Conservation (phyloP, 2,888 invertebrate genomes). For the Diadegma fenestrale region DNA sequence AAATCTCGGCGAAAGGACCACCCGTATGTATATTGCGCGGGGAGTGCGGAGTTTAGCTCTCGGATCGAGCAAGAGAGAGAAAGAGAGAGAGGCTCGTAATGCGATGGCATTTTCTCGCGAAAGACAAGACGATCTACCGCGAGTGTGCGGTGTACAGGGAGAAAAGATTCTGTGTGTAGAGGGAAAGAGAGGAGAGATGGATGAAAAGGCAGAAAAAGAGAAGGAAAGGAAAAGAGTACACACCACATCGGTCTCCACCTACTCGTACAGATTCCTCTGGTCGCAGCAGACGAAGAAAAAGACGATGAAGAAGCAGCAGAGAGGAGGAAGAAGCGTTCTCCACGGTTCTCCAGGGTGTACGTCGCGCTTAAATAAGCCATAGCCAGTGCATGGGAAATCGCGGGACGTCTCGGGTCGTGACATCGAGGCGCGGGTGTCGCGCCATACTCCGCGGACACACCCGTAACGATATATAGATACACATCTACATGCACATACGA, state of each 20-base stretch:
- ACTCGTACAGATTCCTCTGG: slow-evolving; percentile 64
- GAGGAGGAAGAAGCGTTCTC: slow-evolving; percentile 62
- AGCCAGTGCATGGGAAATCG: slow-evolving; percentile 67
- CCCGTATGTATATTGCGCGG: slow-evolving; percentile 73
- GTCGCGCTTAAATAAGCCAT: slow-evolving; percentile 69
- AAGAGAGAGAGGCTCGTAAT: slow-evolving; percentile 57
- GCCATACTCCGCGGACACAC: slow-evolving; percentile 52
- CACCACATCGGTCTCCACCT: slow-evolving; percentile 67
- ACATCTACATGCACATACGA: slow-evolving; percentile 22
- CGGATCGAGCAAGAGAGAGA: slow-evolving; percentile 60
- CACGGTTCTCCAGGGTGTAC: slow-evolving; percentile 65
- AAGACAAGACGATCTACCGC: slow-evolving; percentile 60
- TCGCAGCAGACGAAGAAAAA: slow-evolving; percentile 46
- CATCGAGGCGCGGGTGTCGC: slow-evolving; percentile 71
- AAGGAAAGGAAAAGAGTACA: slow-evolving; percentile 37
- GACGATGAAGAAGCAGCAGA: slow-evolving; percentile 24
- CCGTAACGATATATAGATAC: slow-evolving; percentile 27
- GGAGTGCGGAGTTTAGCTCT: slow-evolving; percentile 51
- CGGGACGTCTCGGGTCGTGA: slow-evolving; percentile 73
- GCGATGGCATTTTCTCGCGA: slow-evolving; percentile 69
- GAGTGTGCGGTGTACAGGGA: slow-evolving; percentile 54
- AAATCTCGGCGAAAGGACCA: slow-evolving; percentile 77
- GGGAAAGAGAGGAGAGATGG: slow-evolving; percentile 33
- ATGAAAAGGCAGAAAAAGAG: slow-evolving; percentile 26
- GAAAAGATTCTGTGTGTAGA: slow-evolving; percentile 45